These are phyloP conservation scores for Etia nguti DNA, from an alignment of 2,113 vertebrate species.

Conservation along the genomic window DNA sequence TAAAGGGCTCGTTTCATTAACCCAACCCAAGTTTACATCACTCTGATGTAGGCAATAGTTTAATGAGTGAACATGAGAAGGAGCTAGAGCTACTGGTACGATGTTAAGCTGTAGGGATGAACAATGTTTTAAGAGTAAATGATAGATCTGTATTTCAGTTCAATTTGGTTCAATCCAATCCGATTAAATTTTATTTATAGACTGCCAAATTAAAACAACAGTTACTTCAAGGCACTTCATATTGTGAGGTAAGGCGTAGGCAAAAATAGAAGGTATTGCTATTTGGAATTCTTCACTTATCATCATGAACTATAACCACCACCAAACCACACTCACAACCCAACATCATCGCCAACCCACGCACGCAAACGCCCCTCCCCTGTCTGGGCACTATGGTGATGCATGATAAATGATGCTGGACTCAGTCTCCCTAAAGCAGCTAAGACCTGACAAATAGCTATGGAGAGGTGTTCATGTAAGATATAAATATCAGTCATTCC, in stretches of 20 bases:
- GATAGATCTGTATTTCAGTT: neutral
- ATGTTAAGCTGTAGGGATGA: neutral
- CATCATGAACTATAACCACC: constrained; percentile 4
- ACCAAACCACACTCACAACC: neutral
- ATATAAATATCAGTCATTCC: constrained; percentile 3
- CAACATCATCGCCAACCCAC: neutral
- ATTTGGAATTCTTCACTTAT: constrained; percentile 12
- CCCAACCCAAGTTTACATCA: constrained; percentile 25
- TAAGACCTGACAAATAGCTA: neutral
- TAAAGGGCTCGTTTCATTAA: constrained; percentile 35
- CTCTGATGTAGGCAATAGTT: constrained; percentile 16
- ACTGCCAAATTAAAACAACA: neutral
- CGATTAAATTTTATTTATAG: neutral
- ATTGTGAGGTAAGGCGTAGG: neutral
- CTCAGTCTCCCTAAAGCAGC: constrained; percentile 12
- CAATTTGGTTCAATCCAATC: neutral
- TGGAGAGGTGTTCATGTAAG: constrained; percentile 3
- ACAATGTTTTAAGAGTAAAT: neutral
- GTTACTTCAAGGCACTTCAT: neutral
- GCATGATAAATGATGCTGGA: neutral
- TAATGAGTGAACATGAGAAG: neutral
- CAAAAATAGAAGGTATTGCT: neutral
- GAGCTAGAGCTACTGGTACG: neutral
- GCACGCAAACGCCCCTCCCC: neutral
- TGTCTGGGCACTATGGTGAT: neutral